A percentile compares a stretch with the other conserved stretches of the same genome.
phyloP scores from a whole-genome alignment of 2,797 vertebrate species.

The Anguilla megastoma region DNA sequence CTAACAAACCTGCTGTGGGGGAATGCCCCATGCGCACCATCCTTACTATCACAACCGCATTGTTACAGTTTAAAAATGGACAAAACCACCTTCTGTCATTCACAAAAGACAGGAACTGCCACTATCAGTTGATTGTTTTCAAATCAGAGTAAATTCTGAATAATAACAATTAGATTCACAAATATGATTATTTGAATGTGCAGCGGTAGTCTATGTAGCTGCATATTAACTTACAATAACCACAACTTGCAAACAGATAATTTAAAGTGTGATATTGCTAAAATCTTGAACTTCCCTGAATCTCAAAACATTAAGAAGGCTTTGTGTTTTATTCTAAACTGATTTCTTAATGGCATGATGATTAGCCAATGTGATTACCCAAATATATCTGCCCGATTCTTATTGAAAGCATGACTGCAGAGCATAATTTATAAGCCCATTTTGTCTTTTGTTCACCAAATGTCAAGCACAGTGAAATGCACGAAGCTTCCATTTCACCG shows the following conservation, averaged over 20 bases:
- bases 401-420: neutral
- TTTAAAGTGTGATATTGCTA: neutral
- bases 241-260: neutral
- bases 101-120: neutral
- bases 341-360: neutral
- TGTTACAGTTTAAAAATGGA: constrained; percentile 3
- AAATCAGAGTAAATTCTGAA: no score
- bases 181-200: neutral
- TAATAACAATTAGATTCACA: neutral
- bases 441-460: neutral
- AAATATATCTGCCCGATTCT: neutral
- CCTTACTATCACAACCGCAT: neutral
- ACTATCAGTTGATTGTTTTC: neutral
- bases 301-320: neutral
- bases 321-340: neutral
- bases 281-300: neutral
- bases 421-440: neutral
- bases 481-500: neutral
- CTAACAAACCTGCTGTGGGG: neutral
- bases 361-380: neutral
- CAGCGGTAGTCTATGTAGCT: no score
- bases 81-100: neutral
- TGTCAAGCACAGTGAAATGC: neutral
- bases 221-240: neutral
- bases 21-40: neutral